A percentile compares a stretch with the other conserved stretches of the same genome.
These are phyloP conservation scores for Doris montereyensis DNA, from an alignment of 2,888 invertebrate genomes.

Conservation along the genomic window DNA sequence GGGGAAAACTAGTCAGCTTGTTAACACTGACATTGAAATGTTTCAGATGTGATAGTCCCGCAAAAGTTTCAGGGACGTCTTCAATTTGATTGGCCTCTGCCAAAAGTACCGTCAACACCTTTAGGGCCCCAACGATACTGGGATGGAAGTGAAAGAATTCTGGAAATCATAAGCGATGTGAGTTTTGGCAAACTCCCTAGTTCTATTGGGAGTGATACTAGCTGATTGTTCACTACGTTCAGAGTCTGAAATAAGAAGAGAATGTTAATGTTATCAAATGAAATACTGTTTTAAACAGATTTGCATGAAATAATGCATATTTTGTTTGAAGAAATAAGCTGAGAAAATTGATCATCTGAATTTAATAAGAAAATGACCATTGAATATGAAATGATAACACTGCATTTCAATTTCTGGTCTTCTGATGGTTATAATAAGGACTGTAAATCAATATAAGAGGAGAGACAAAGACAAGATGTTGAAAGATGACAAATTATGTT, in stretches of 20 bases:
- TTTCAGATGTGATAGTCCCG: slow-evolving; percentile 55
- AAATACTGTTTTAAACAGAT: too few relatives aligned
- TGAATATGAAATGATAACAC: too few relatives aligned
- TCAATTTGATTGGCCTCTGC: slow-evolving; percentile 39
- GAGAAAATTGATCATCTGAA: too few relatives aligned
- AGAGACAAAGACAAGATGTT: too few relatives aligned
- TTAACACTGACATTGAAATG: slow-evolving; percentile 63
- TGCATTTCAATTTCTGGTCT: too few relatives aligned
- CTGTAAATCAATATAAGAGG: too few relatives aligned
- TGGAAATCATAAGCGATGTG: slow-evolving; percentile 60
- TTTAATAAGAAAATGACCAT: too few relatives aligned
- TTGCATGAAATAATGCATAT: too few relatives aligned
- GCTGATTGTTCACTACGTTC: slow-evolving; percentile 61
- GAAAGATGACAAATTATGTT: too few relatives aligned
- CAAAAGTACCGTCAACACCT: slow-evolving; percentile 51
- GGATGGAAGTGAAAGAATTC: slow-evolving; percentile 59
- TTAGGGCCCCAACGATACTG: slow-evolving; percentile 56
- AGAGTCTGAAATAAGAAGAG: slow-evolving; percentile 47
- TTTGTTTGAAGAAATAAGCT: too few relatives aligned
- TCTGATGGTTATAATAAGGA: too few relatives aligned
- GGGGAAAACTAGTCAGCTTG: slow-evolving; percentile 58
- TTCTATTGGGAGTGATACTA: slow-evolving; percentile 65
- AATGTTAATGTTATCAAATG: too few relatives aligned
- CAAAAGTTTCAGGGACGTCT: slow-evolving; percentile 61
- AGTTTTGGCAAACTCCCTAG: slow-evolving; percentile 62